Evolutionary conservation across 1,140 invertebrate genomes (phyloP).

Genomic region (Musca vetustissima): DNA sequence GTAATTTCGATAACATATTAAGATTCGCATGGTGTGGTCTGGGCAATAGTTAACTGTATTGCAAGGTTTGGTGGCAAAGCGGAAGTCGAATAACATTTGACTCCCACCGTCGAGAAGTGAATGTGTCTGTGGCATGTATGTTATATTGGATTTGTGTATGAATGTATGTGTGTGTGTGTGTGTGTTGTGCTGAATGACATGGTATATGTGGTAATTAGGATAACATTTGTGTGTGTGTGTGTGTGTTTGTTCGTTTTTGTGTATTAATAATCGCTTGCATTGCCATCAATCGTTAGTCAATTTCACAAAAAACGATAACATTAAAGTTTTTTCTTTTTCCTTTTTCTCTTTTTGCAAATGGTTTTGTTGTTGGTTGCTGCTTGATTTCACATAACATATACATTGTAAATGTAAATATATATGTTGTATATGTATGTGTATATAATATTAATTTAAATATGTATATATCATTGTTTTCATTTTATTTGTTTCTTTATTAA

Average conservation of each 20-base stretch:
- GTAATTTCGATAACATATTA: too few species aligned
- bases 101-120: too few species aligned
- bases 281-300: background rate
- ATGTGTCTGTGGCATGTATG: too few species aligned
- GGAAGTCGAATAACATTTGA: too few species aligned
- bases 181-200: background rate
- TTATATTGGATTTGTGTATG: background rate
- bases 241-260: background rate
- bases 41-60: too few species aligned
- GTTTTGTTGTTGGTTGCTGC: constrained; percentile 8
- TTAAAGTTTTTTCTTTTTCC: too few species aligned
- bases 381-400: constrained; percentile 1
- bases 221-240: background rate
- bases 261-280: too few species aligned
- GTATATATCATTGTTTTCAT: constrained; percentile 11
- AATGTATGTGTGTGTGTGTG: constrained; percentile 7
- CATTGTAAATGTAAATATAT: constrained; percentile 26
- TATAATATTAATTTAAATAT: constrained; percentile 30
- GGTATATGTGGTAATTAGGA: too few species aligned
- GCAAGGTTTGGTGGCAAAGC: too few species aligned
- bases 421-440: constrained; percentile 27
- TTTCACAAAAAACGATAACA: constrained; percentile 3
- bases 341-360: background rate
- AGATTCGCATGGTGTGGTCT: too few species aligned
- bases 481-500: constrained; percentile 21